Conservation (phyloP, 2,797 vertebrate genomes). For the Silurus lanzhouensis region DNA sequence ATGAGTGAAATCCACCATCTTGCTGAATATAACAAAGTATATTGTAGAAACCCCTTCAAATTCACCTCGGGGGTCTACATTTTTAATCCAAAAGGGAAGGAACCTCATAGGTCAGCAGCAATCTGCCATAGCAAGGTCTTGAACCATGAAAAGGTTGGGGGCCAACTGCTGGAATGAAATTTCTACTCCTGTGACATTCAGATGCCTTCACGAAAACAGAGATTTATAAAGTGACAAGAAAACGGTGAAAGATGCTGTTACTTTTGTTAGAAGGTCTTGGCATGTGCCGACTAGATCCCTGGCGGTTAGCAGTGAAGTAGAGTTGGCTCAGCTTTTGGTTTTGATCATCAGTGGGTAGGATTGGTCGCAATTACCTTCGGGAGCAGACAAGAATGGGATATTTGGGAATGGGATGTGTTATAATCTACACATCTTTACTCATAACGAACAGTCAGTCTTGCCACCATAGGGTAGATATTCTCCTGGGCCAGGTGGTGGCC, state of each 20-base stretch:
- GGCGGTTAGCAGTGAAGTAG: not conserved
- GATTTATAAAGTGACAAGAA: not conserved
- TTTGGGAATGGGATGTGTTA: not conserved
- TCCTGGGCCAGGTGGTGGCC: not conserved
- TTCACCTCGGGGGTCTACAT: not conserved
- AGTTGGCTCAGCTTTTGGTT: not conserved
- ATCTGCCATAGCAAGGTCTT: not conserved
- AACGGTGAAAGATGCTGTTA: not conserved
- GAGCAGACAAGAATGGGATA: not conserved
- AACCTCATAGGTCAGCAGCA: not conserved
- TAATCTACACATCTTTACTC: not conserved
- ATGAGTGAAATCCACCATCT: not conserved
- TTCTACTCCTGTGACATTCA: not conserved
- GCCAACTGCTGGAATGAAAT: not conserved
- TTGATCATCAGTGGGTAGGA: not conserved
- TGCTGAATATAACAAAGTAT: not conserved
- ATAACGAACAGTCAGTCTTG: not conserved
- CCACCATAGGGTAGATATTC: not conserved
- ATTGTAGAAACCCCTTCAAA: not conserved
- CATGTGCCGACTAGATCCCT: not conserved
- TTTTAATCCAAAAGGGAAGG: not conserved
- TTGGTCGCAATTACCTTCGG: not conserved
- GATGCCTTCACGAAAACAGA: not conserved
- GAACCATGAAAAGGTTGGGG: not conserved
- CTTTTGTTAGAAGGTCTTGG: not conserved